Base-by-base conservation (phyloP, 2,113 vertebrate genomes). In the Tupaia chinensis region DNA sequence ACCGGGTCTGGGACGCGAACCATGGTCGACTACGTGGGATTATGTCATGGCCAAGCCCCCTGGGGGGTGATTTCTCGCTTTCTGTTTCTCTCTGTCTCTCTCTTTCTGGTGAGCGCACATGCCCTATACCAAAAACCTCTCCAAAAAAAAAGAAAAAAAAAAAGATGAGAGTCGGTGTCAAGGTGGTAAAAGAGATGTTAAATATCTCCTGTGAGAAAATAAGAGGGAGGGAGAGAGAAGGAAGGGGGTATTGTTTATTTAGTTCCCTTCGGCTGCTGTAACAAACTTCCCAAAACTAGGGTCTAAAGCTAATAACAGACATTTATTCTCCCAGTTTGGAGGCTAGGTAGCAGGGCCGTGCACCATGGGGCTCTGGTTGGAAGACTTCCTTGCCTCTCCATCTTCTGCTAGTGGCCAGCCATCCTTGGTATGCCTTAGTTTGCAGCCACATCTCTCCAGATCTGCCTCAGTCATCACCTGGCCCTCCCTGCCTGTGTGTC, bases 181-280 rank as follows among this genome's bases (percentile, higher is more conserved):
- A 82, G 54, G 81, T 77, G 74, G 27, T 81, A 68, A 83, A 85
- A n/a, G 17, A 61, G 22, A 88, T 83, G 66, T 53, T 92, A 65
- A 89, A 14, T 94, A 60, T 58, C 54, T 96, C 74, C 90, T 53
- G 23, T 44, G 63, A 91, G 73, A 94, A 91, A 65, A 60, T 66
- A 79, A 79, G 32, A 93, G 17, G 53, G 58, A 96, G 29, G 68
- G 76, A 95, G 60, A 85, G 60, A 90, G 17, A 56, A 68, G 17
- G 73, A 74, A 81, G 29, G 16, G 34, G 19, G 32, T 32, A 1
- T 13, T 11, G 13, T 76, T 82, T 11, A 54, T 22, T 85, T 66
- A n/a, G 60, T 92, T 92, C 91, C 44, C 20, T 32, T 87, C 25
- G 10, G 29, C 68, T 44, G 14, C 58, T 6, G 1, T 61, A 34